Base-by-base conservation (phyloP, 2,113 vertebrate species). In the Gymnorhina tibicen region DNA sequence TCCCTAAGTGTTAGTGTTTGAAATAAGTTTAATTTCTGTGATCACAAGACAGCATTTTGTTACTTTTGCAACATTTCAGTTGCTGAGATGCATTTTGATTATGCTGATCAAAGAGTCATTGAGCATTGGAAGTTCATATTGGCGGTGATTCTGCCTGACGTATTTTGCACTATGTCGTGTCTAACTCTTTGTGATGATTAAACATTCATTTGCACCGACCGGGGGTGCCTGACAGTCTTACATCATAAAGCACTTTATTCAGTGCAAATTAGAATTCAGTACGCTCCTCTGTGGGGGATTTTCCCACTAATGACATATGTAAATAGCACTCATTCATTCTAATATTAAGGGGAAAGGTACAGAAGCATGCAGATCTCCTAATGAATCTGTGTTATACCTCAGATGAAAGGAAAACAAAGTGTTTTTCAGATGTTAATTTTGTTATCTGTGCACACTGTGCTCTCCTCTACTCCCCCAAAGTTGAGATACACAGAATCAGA, bases 241-340 rank as follows among this genome's bases (percentile, higher is more conserved):
- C 96, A 95, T 96, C 96, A 95, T 93, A 92, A 95, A 93, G 67
- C 74, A 81, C 89, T 95, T 96, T 95, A 94, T 96, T 95, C 92
- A 89, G 73, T 75, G 91, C 92, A 96, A 93, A 95, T 96, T 95
- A 96, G 95, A 86, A 95, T 94, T 96, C 96, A 86, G 89, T 81
- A 49, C 1, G 12, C 77, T 92, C 69, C 95, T 96, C 95, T 96
- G 95, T 91, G 77, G 95, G 94, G 94, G 96, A 96, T 97, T 96
- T 96, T 96, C 92, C 92, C 92, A 75, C 93, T 96, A 96, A 95
- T 95, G 96, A 96, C 92, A 94, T 96, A 96, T 96, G 93, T 94
- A 96, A 97, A 96, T 96, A 95, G 69, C 77, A 92, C 68, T 90
- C 86, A 82, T 94, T 93, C 95, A 96, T 86, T 95, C 95, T 94